Base-by-base conservation (phyloP, 1,140 invertebrate species). In the Lucilia sericata region DNA sequence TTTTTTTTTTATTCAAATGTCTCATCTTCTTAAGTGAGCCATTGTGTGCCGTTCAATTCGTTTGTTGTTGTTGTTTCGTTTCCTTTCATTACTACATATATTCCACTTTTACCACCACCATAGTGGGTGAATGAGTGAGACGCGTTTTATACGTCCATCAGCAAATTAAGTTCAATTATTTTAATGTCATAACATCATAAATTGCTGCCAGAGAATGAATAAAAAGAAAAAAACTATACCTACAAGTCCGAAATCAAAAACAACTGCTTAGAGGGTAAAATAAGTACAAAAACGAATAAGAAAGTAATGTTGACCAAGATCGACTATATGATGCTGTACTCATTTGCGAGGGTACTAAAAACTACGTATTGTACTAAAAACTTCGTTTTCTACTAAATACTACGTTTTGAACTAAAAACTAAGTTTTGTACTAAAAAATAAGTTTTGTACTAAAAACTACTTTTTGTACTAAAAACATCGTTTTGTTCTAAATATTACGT, bases 151-250 rank as follows among this genome's bases (percentile, higher is more conserved):
- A 70, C 65, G 65, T 70, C 65, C 76, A 80, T 80, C 76, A 80
- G 76, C 47, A 80, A 80, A 80, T 80, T 80, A 80, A 80, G 76
- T 80, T 80, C 76, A 80, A 80, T 80, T 80, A 80, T 80, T 80
- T 80, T 80, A 80, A 80, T 80, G 76, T 80, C 76, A 80, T 80
- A 80, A 80, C 76, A 80, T 80, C 76, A 80, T 47, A 80, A 80
- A 80, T 80, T 51, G 76, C 76, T 80, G 76, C 76, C 76, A 70
- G n/a, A 70, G 65, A 21, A 21, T 70, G 21, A 21, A 70, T 70
- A 70, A 70, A 70, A 70, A 14, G n/a, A 30, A 1, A 30, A 30
- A 30, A 30, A 30, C 25, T 30, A 30, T 30, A 30, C 25, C 75
- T 42, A 78, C 8, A 42, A 78, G 42, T 42, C 42, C 42, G 42